Percentiles rank a stretch among this genome's conserved stretches.
phyloP scores from a whole-genome alignment of 2,113 vertebrate genomes.

The Bagarius yarrelli region DNA sequence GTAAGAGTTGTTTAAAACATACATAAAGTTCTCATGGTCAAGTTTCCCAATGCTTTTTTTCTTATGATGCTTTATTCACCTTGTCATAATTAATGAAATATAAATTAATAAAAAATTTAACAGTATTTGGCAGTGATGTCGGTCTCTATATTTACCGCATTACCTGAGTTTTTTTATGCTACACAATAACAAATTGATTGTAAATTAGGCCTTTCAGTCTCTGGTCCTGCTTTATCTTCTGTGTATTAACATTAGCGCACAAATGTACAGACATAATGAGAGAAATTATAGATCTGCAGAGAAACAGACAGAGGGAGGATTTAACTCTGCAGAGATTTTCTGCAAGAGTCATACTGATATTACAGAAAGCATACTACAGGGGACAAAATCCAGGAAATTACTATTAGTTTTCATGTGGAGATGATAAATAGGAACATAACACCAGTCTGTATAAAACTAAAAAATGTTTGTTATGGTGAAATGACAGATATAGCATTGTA shows the following conservation, averaged over 20 bases:
- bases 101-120: conserved; percentile 21
- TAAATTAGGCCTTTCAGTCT: conserved; percentile 27
- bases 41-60: too few relatives aligned
- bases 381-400: background rate
- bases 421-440: background rate
- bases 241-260: conserved; percentile 32
- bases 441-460: background rate
- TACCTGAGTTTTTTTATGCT: conserved; percentile 24
- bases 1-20: too few relatives aligned
- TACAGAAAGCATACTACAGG: background rate
- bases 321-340: conserved; percentile 25
- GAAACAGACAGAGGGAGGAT: conserved; percentile 5
- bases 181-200: conserved; percentile 13
- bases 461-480: background rate
- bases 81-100: background rate
- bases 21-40: too few relatives aligned
- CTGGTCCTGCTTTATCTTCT: conserved; percentile 2
- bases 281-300: conserved; percentile 29
- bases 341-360: conserved; percentile 8
- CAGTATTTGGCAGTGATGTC: conserved; percentile 45
- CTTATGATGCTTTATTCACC: background rate
- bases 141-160: conserved; percentile 9
- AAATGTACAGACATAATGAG: conserved; percentile 24
- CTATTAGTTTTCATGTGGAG: background rate
- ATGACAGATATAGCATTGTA: conserved; percentile 1